phyloP scores from a whole-genome alignment of 1,140 invertebrate genomes.

The Sweltsa coloradensis region DNA sequence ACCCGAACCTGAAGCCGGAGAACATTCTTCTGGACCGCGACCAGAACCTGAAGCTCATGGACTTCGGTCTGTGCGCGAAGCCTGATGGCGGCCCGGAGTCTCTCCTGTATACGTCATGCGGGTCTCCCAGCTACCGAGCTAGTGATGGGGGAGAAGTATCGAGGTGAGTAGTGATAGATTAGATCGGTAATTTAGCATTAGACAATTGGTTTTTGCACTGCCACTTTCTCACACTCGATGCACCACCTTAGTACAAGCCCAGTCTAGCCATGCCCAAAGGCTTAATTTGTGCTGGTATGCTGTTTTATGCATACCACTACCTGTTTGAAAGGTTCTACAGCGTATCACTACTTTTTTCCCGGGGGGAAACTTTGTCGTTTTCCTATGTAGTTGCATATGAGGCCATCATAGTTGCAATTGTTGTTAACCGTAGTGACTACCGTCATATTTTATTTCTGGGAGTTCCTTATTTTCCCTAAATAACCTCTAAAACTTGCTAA shows the following conservation, averaged over 20 bases:
- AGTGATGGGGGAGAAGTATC: constrained; percentile 37
- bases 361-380: no score
- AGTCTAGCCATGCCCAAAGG: not conserved
- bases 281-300: not conserved
- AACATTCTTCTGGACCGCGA: constrained; percentile 71
- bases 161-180: constrained; percentile 27
- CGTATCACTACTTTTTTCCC: not conserved
- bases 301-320: not conserved
- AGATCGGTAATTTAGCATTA: no score
- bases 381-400: no score
- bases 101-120: constrained; percentile 63
- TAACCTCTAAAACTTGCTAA: no score
- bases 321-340: not conserved
- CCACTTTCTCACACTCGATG: no score
- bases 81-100: constrained; percentile 54
- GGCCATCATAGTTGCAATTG: no score
- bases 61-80: constrained; percentile 81
- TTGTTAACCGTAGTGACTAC: no score
- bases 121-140: constrained; percentile 67
- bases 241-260: not conserved
- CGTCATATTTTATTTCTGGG: no score
- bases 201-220: no score
- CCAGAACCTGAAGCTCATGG: constrained; percentile 74
- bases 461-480: no score
- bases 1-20: constrained; percentile 76